Evolutionary conservation across 2,113 vertebrate genomes (phyloP).

Genomic region (Saguinus imperator): DNA sequence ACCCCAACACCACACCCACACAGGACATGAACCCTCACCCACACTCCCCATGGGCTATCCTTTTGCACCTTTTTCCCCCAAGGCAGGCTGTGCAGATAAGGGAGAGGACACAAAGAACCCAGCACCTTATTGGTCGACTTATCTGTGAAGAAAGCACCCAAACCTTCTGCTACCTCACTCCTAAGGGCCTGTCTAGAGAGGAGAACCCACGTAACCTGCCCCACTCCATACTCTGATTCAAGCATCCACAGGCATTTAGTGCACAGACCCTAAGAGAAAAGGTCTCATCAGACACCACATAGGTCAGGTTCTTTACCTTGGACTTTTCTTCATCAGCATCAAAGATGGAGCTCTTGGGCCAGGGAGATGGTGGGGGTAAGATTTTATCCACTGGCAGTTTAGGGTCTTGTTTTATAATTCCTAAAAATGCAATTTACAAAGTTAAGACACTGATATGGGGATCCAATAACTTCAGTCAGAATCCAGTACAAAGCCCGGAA

Average conservation of each 20-base stretch:
- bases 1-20: neutral
- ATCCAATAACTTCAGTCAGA: neutral
- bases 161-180: neutral
- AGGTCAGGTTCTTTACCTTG: slow-evolving; percentile 81
- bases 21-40: neutral
- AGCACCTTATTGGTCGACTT: neutral
- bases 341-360: slow-evolving; percentile 90
- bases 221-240: neutral
- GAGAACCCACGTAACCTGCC: neutral
- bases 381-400: slow-evolving; percentile 86
- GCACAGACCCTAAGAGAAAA: neutral
- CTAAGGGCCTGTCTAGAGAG: neutral
- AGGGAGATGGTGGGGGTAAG: slow-evolving; percentile 90
- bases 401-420: slow-evolving; percentile 93
- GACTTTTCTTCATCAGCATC: slow-evolving; percentile 92
- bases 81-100: neutral
- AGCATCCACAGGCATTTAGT: neutral
- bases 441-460: neutral
- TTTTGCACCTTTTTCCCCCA: neutral
- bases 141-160: neutral
- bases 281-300: neutral
- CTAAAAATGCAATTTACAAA: slow-evolving; percentile 78
- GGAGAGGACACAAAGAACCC: neutral
- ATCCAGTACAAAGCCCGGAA: neutral
- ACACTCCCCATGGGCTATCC: neutral